These are phyloP conservation scores for Agonopterix heracliana DNA, from an alignment of 2,888 invertebrate species.

Conservation along the genomic window DNA sequence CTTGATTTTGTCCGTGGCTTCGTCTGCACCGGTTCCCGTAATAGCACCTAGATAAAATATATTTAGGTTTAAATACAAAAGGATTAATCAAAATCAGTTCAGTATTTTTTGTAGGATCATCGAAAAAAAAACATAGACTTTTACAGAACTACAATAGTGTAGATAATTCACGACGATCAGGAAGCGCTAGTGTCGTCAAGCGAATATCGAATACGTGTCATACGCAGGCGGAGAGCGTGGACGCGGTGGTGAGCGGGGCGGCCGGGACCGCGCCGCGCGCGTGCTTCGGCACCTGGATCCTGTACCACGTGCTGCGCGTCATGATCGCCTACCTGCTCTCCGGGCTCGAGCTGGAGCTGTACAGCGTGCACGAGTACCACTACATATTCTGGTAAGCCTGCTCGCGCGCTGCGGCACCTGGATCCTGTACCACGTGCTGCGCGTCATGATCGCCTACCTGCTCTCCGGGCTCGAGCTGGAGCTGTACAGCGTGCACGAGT, in stretches of 20 bases:
- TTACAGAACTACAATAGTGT: too few species aligned
- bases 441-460: constrained; percentile 95
- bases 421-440: constrained; percentile 93
- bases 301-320: constrained; percentile 93
- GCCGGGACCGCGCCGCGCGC: constrained; percentile 65
- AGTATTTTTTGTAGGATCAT: too few species aligned
- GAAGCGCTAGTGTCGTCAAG: too few species aligned
- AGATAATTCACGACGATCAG: too few species aligned
- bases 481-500: constrained; percentile 96
- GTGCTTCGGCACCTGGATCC: constrained; percentile 95
- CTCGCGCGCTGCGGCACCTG: too few species aligned
- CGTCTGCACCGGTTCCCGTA: too few species aligned
- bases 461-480: constrained; percentile 96
- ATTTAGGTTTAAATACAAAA: too few species aligned
- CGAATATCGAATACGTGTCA: not conserved
- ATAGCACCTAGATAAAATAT: too few species aligned
- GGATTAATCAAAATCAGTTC: too few species aligned
- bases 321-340: constrained; percentile 96
- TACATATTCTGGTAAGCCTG: constrained; percentile 94
- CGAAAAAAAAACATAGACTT: not conserved
- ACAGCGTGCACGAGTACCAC: constrained; percentile 96
- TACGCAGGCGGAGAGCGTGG: constrained; percentile 89
- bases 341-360: constrained; percentile 96
- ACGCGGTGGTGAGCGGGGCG: constrained; percentile 74
- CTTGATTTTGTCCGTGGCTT: too few species aligned